Conservation (phyloP, 2,113 vertebrate species). For the Vicugna pacos region DNA sequence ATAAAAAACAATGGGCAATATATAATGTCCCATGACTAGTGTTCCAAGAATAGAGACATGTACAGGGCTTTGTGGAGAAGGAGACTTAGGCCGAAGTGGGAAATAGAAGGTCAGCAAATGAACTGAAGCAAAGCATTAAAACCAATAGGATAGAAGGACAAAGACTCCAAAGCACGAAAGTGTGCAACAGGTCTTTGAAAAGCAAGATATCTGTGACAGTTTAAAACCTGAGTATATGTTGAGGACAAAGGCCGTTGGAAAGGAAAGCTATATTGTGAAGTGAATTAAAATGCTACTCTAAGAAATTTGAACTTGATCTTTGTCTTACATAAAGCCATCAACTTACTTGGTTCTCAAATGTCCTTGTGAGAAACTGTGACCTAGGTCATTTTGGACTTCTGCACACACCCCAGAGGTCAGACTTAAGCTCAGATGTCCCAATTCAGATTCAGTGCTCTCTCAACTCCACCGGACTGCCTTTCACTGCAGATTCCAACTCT, state of each 20-base stretch:
- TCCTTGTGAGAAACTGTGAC: not conserved
- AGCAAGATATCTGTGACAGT: not conserved
- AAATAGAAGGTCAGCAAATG: not conserved
- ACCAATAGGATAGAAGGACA: not conserved
- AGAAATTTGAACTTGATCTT: not conserved
- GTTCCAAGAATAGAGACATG: not conserved
- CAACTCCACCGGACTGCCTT: not conserved
- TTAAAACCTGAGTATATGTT: constrained; percentile 28
- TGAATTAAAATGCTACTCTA: constrained; percentile 1
- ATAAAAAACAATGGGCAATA: not conserved
- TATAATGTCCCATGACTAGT: not conserved
- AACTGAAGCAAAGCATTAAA: not conserved
- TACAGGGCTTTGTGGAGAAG: not conserved
- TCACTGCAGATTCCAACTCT: not conserved
- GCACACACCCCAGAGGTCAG: not conserved
- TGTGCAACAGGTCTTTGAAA: not conserved
- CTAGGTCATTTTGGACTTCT: not conserved
- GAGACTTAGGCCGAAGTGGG: not conserved
- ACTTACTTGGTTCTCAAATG: not conserved
- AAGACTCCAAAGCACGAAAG: not conserved
- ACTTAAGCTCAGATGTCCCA: not conserved
- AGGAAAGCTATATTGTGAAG: not conserved
- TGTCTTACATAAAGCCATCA: constrained; percentile 17
- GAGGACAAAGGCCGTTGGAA: not conserved
- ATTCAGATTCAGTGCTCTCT: not conserved